These are phyloP conservation scores for Morbakka virulenta DNA, from an alignment of 30 jellyfish, hydroid and myxozoan genomes.

Conservation along the genomic window DNA sequence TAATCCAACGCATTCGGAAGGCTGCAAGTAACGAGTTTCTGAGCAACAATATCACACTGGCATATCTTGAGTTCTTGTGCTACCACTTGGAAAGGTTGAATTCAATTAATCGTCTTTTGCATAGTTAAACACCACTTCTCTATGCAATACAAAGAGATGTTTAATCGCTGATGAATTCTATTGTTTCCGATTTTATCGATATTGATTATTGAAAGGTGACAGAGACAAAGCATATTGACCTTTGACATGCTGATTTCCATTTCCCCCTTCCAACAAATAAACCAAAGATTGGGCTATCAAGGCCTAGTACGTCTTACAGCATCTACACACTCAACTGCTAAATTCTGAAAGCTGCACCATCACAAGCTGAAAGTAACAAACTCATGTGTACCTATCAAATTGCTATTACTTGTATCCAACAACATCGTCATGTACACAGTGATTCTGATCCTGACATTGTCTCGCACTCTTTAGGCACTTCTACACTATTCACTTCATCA, in stretches of 20 bases:
- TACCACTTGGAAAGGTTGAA: conserved; percentile 40
- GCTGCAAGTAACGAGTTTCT: conserved; percentile 2
- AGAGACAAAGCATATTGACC: conserved; percentile 13
- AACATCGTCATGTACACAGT: too few species aligned
- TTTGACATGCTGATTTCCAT: background rate
- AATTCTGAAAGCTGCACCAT: too few species aligned
- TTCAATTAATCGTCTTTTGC: conserved; percentile 40
- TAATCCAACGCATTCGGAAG: conserved; percentile 30
- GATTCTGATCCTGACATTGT: too few species aligned
- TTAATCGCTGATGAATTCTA: background rate
- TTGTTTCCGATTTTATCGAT: conserved; percentile 27
- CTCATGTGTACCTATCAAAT: too few species aligned
- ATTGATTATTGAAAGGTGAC: background rate
- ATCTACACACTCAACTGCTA: too few species aligned
- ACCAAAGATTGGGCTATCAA: conserved; percentile 19
- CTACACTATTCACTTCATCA: too few species aligned
- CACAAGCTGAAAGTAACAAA: too few species aligned
- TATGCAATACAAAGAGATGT: conserved; percentile 30
- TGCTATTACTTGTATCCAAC: too few species aligned
- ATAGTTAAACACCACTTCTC: conserved; percentile 35
- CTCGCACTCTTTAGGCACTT: too few species aligned
- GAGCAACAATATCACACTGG: conserved; percentile 26
- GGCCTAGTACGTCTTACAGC: too few species aligned
- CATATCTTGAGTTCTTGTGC: conserved; percentile 46
- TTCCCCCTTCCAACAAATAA: conserved; percentile 7